phyloP scores from a whole-genome alignment of 2,113 vertebrate genomes.

The Mustelus asterias region DNA sequence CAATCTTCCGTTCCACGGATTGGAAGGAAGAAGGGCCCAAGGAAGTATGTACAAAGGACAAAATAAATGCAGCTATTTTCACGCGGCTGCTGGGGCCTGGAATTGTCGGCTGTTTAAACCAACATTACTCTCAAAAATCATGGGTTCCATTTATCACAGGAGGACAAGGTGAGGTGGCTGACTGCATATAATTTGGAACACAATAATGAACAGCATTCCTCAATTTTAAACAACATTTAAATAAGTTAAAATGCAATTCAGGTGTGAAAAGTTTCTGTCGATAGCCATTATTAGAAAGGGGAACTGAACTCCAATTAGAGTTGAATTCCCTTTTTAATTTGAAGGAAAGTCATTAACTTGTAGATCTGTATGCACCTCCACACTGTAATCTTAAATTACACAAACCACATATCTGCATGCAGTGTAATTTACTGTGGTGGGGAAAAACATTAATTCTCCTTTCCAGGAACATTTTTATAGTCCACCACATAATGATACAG shows the following conservation, averaged over 20 bases:
- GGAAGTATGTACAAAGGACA: not conserved
- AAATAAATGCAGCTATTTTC: not conserved
- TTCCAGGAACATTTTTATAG: slow-evolving; percentile 10
- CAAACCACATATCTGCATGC: not conserved
- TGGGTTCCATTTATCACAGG: not conserved
- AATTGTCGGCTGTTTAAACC: too few relatives aligned
- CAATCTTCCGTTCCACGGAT: not conserved
- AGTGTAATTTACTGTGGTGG: not conserved
- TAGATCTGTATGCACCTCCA: not conserved
- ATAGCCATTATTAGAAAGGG: not conserved
- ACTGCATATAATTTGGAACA: too few relatives aligned
- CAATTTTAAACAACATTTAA: not conserved
- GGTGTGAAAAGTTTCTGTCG: not conserved
- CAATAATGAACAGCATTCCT: not conserved
- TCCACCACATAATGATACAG: not conserved
- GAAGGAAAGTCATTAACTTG: not conserved
- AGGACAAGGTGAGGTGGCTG: not conserved
- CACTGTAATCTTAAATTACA: not conserved
- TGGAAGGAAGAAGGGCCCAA: not conserved
- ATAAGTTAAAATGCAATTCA: not conserved
- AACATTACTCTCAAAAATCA: not conserved
- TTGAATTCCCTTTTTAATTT: not conserved
- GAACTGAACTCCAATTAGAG: slow-evolving; percentile 10
- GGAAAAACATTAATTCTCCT: not conserved
- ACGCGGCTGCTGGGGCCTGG: not conserved